Evolutionary conservation across 2,888 invertebrate genomes (phyloP).

Genomic region (Ophonus ardosiacus): DNA sequence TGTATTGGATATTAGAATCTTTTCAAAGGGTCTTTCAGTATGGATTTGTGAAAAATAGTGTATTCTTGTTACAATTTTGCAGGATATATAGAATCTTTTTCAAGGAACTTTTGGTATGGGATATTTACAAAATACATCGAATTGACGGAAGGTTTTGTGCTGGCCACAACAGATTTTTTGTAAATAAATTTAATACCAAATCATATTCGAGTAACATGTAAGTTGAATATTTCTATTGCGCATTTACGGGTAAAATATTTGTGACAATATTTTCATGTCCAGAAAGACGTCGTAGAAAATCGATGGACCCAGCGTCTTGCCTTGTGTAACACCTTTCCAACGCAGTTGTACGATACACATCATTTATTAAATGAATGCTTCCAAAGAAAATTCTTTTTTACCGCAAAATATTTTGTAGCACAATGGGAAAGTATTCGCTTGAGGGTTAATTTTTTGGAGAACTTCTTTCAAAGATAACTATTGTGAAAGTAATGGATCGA

Average conservation of each 20-base stretch:
- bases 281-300: not conserved
- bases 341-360: slow-evolving; percentile 20
- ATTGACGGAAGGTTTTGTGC: too few relatives aligned
- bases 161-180: too few relatives aligned
- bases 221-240: too few relatives aligned
- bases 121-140: too few relatives aligned
- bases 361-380: slow-evolving; percentile 46
- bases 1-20: too few relatives aligned
- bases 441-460: slow-evolving; percentile 34
- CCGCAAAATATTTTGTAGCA: slow-evolving; percentile 27
- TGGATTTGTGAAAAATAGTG: too few relatives aligned
- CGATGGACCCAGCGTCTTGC: not conserved
- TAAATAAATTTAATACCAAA: too few relatives aligned
- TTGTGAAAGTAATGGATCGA: slow-evolving; percentile 22
- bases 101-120: too few relatives aligned
- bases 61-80: too few relatives aligned
- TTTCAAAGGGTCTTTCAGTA: too few relatives aligned
- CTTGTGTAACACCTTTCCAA: not conserved
- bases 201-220: too few relatives aligned
- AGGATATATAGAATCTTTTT: too few relatives aligned
- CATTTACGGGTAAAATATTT: not conserved
- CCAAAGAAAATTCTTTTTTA: slow-evolving; percentile 15
- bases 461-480: slow-evolving; percentile 9
- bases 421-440: slow-evolving; percentile 14
- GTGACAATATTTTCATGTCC: not conserved